Evolutionary conservation across 2,797 vertebrate genomes (phyloP).

Genomic region (Denticeps clupeoides): DNA sequence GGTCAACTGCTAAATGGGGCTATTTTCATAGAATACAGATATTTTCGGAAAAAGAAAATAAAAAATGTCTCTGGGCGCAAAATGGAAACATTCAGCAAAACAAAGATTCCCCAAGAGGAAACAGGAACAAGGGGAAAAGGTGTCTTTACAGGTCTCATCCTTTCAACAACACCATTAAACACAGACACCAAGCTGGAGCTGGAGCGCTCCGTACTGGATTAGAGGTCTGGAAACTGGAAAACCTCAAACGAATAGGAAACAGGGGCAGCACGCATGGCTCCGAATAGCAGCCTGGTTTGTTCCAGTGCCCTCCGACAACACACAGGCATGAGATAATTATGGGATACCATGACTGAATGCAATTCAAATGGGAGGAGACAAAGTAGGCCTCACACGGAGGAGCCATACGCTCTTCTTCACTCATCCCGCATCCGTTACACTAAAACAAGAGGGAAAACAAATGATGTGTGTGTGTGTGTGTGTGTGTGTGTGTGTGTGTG

Average conservation of each 20-base stretch:
- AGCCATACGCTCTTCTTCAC: too few relatives aligned
- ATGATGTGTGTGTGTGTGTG: slow-evolving; percentile 9
- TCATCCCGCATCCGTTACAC: too few relatives aligned
- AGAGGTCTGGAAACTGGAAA: slow-evolving; percentile 35
- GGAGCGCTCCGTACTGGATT: slow-evolving; percentile 41
- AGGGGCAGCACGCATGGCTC: slow-evolving; percentile 31
- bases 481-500: slow-evolving; percentile 21
- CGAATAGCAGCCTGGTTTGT: slow-evolving; percentile 42
- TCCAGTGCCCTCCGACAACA: slow-evolving; percentile 53
- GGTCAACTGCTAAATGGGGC: too few relatives aligned
- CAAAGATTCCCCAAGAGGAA: slow-evolving; percentile 38
- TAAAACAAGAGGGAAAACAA: too few relatives aligned
- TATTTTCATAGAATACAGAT: too few relatives aligned
- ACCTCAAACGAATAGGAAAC: slow-evolving; percentile 44
- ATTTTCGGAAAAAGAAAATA: too few relatives aligned
- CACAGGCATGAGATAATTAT: slow-evolving; percentile 43
- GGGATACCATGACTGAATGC: slow-evolving; percentile 51
- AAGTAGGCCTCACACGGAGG: slow-evolving; percentile 44
- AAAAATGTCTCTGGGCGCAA: too few relatives aligned
- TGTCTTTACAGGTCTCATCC: slow-evolving; percentile 63
- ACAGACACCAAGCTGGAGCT: slow-evolving; percentile 32
- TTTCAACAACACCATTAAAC: slow-evolving; percentile 55
- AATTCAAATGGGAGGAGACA: slow-evolving; percentile 50
- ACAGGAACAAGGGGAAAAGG: slow-evolving; percentile 56
- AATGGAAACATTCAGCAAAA: slow-evolving; percentile 37